A percentile compares a stretch with the other conserved stretches of the same genome.
These are phyloP conservation scores for Palythoa heliodiscus DNA, from an alignment of 92 coral and sea anemone species.

Conservation along the genomic window DNA sequence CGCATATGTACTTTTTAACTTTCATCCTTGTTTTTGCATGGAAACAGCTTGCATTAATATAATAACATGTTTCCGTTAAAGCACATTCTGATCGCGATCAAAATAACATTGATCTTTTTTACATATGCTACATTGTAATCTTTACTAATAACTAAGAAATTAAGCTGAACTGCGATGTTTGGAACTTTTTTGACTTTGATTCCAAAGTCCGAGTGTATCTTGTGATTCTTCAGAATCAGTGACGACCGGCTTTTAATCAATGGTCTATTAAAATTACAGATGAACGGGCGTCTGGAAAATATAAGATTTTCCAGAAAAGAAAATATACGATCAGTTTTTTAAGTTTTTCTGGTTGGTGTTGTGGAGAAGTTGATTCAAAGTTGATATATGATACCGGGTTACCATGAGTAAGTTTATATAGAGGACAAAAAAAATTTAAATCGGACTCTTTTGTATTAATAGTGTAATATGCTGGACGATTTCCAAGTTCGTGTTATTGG, in stretches of 20 bases:
- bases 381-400: background rate
- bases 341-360: background rate
- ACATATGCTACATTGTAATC: slow-evolving; percentile 8
- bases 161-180: background rate
- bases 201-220: slow-evolving; percentile 28
- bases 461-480: slow-evolving; percentile 8
- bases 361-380: background rate
- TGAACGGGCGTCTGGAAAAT: background rate
- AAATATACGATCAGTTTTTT: background rate
- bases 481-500: slow-evolving; percentile 17
- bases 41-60: slow-evolving; percentile 28
- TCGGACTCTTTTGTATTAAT: no score
- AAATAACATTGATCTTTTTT: background rate
- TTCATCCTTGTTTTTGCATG: slow-evolving; percentile 12
- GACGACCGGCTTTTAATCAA: slow-evolving; percentile 8
- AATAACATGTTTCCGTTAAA: slow-evolving; percentile 42
- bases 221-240: background rate
- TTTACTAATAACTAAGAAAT: slow-evolving; percentile 1
- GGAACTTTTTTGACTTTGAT: background rate
- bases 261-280: background rate
- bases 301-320: background rate
- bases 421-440: background rate
- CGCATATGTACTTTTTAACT: slow-evolving; percentile 7
- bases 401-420: background rate
- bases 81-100: slow-evolving; percentile 3